Conservation (phyloP, 2,113 vertebrate genomes). For the Polyodon spathula region DNA sequence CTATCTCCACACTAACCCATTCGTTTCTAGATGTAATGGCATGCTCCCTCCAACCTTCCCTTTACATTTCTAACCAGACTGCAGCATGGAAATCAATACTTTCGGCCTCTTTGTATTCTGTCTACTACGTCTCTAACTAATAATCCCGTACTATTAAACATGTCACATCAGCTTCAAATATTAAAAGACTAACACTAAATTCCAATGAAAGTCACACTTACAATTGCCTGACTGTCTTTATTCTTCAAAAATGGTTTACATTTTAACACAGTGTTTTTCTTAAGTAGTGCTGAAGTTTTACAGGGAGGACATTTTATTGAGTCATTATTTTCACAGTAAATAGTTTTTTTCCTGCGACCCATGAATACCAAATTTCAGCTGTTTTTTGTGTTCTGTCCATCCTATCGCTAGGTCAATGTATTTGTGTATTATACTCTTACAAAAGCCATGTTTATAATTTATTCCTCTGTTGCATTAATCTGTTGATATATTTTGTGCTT, state of each 20-base stretch:
- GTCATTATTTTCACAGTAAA: no score
- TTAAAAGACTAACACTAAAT: constrained; percentile 11
- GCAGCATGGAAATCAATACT: constrained; percentile 17
- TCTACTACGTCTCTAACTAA: constrained; percentile 25
- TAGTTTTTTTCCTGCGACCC: no score
- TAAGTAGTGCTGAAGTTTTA: no score
- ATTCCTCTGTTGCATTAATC: not conserved
- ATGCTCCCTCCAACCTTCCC: constrained; percentile 6
- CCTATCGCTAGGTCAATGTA: no score
- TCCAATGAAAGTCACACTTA: not conserved
- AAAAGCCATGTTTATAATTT: no score
- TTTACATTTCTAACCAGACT: constrained; percentile 15
- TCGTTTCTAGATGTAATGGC: constrained; percentile 21
- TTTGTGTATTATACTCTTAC: no score
- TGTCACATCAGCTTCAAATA: constrained; percentile 26
- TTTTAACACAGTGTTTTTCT: no score
- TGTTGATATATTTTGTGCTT: not conserved
- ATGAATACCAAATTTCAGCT: no score
- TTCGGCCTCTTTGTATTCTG: constrained; percentile 16
- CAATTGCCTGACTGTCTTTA: no score
- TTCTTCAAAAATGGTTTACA: no score
- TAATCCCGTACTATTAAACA: constrained; percentile 29
- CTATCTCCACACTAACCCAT: constrained; percentile 20
- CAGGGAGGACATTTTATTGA: no score
- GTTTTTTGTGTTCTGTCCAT: no score